phyloP scores from a whole-genome alignment of 1,140 invertebrate species.

The Amyelois transitella region DNA sequence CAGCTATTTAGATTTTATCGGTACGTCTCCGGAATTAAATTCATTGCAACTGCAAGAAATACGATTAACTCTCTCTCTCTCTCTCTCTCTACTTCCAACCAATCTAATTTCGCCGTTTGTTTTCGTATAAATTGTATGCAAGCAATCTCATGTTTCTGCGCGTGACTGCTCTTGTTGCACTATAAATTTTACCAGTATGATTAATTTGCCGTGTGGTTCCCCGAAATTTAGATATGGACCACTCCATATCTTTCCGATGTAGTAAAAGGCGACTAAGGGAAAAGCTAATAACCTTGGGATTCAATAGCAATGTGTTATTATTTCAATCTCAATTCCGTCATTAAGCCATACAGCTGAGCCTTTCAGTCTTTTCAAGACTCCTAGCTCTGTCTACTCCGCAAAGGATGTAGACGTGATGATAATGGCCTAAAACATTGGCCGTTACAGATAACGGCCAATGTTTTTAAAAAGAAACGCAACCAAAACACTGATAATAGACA shows the following conservation, averaged over 20 bases:
- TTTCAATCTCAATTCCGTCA: no score
- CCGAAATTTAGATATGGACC: no score
- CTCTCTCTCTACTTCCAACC: background rate
- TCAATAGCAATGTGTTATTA: no score
- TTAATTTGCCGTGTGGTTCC: no score
- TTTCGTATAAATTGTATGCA: background rate
- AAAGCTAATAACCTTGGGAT: no score
- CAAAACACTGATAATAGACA: constrained; percentile 1
- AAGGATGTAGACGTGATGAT: no score
- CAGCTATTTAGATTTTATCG: constrained; percentile 49
- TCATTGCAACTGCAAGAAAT: constrained; percentile 12
- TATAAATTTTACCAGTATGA: background rate
- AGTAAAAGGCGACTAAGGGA: no score
- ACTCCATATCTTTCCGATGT: no score
- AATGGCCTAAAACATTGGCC: no score
- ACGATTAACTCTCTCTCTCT: background rate
- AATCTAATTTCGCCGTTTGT: background rate
- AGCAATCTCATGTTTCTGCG: background rate
- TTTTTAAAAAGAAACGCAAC: background rate
- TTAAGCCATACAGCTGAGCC: no score
- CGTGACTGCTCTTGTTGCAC: background rate
- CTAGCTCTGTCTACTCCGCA: no score
- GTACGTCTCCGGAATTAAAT: constrained; percentile 31
- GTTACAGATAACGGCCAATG: background rate
- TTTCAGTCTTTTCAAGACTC: no score